Evolutionary conservation across 1,140 invertebrate species (phyloP).

Genomic region (Zaprionus ornatus): DNA sequence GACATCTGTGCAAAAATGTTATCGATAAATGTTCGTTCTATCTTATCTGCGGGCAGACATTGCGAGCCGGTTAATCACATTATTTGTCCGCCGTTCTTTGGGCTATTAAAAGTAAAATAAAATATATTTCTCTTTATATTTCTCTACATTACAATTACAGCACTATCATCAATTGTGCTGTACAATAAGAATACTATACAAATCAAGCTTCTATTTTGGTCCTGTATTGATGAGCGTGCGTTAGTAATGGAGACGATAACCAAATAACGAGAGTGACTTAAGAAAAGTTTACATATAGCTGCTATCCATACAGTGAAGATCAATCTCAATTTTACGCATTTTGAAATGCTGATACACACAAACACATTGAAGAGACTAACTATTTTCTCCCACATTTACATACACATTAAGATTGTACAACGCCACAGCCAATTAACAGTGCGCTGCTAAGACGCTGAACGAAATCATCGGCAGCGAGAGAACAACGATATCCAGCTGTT

Average conservation of each 20-base stretch:
- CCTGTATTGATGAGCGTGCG: not conserved
- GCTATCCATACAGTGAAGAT: constrained; percentile 7
- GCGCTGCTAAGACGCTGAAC: constrained; percentile 46
- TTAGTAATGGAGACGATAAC: constrained; percentile 10
- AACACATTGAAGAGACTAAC: not conserved
- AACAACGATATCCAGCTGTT: not conserved
- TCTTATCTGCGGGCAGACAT: constrained; percentile 29
- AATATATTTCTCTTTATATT: too few relatives aligned
- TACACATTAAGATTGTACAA: not conserved
- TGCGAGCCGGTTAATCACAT: constrained; percentile 9
- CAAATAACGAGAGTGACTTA: constrained; percentile 1
- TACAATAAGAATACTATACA: not conserved
- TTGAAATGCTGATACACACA: not conserved
- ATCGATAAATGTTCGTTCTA: constrained; percentile 31
- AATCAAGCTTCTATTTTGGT: not conserved
- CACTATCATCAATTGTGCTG: too few relatives aligned
- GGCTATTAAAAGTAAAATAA: not conserved
- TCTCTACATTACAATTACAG: too few relatives aligned
- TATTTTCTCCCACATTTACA: constrained; percentile 23
- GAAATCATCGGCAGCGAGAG: constrained; percentile 18
- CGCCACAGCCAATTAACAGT: constrained; percentile 61
- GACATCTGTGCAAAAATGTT: constrained; percentile 20
- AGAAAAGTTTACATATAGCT: not conserved
- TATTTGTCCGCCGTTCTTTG: constrained; percentile 6
- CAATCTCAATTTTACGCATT: constrained; percentile 13